These are phyloP conservation scores for Creontiades dilutus DNA, from an alignment of 2,888 invertebrate species.

Conservation along the genomic window DNA sequence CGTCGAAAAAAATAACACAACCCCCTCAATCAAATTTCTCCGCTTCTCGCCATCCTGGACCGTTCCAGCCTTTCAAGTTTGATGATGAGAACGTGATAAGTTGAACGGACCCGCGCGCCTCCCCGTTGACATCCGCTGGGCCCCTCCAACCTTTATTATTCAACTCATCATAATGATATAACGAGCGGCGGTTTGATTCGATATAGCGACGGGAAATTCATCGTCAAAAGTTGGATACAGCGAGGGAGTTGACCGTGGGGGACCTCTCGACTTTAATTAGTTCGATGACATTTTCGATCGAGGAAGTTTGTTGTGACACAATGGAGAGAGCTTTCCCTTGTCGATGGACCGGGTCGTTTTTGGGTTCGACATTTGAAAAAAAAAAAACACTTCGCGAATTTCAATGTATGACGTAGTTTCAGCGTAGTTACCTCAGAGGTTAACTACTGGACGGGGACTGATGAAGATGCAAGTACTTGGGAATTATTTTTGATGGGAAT, in stretches of 20 bases:
- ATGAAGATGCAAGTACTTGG: no score
- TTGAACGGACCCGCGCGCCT: not conserved
- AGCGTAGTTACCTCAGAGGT: no score
- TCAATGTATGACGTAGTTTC: no score
- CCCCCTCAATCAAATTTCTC: slow-evolving; percentile 19
- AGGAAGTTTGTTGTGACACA: not conserved
- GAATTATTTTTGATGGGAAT: no score
- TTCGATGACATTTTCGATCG: not conserved
- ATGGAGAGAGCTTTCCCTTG: not conserved
- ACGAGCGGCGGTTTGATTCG: not conserved
- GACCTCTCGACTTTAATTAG: not conserved
- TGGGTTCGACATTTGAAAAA: no score
- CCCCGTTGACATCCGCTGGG: not conserved
- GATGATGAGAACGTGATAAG: slow-evolving; percentile 19
- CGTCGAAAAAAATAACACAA: not conserved
- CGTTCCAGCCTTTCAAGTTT: slow-evolving; percentile 26
- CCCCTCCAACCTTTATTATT: not conserved
- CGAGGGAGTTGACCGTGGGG: not conserved
- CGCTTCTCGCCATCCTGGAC: slow-evolving; percentile 16
- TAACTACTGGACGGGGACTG: no score
- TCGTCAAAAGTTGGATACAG: not conserved
- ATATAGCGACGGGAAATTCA: not conserved
- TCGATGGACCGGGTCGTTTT: no score
- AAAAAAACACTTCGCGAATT: no score
- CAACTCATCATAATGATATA: slow-evolving; percentile 30